A percentile compares a stretch with the other conserved stretches of the same genome.
These are phyloP conservation scores for Ciconia stormi DNA, from an alignment of 2,113 vertebrate genomes.

Conservation along the genomic window DNA sequence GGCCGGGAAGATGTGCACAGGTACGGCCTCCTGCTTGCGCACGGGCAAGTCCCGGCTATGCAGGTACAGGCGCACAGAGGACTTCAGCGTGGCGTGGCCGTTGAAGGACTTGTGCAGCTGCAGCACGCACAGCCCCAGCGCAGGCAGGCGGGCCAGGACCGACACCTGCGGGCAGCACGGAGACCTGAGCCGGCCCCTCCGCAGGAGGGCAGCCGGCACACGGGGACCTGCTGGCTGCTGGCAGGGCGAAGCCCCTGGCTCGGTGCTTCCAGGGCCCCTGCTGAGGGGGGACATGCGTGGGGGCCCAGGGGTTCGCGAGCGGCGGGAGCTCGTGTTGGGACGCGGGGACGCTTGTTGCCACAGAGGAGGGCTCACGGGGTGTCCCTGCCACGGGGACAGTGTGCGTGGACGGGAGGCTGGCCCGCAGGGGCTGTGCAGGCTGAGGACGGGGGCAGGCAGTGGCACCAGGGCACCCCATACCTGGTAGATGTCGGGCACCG, in stretches of 20 bases:
- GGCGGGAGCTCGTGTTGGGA: neutral
- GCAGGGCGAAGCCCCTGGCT: neutral
- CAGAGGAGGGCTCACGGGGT: neutral
- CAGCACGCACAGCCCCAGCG: constrained; percentile 86
- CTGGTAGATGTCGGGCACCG: constrained; percentile 85
- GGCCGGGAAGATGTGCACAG: constrained; percentile 77
- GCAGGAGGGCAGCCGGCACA: accelerated
- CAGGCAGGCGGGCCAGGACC: constrained; percentile 84
- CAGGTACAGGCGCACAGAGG: constrained; percentile 83
- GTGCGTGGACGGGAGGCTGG: accelerated
- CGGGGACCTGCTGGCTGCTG: neutral
- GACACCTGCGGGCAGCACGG: constrained; percentile 75
- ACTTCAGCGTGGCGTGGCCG: constrained; percentile 71
- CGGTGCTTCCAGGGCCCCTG: accelerated
- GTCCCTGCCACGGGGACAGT: accelerated
- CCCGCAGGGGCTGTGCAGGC: neutral
- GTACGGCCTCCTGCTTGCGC: constrained; percentile 72
- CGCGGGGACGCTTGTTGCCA: neutral
- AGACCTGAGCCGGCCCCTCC: neutral
- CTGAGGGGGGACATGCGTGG: accelerated
- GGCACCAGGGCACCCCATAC: constrained; percentile 44
- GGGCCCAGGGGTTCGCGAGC: accelerated
- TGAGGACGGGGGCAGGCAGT: neutral
- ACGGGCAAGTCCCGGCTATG: constrained; percentile 65
- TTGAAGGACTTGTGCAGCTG: constrained; percentile 84